Evolutionary conservation across 1,140 invertebrate genomes (phyloP).

Genomic region (Asobara japonica): DNA sequence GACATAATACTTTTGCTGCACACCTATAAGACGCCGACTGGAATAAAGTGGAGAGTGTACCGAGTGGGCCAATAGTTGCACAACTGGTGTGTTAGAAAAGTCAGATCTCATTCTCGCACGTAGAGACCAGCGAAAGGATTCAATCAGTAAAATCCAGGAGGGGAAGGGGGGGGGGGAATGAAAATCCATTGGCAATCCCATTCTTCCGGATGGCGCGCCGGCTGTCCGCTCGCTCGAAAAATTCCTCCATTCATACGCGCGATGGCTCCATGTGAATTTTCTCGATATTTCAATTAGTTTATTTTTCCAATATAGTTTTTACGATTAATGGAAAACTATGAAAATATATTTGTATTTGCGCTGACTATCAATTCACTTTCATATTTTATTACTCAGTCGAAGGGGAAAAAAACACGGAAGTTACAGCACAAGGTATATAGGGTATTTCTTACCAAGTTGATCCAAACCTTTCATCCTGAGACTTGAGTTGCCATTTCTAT

Average conservation of each 20-base stretch:
- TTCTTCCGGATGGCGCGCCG: neutral
- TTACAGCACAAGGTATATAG: too few species aligned
- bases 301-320: constrained; percentile 42
- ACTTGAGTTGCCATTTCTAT: too few species aligned
- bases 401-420: too few species aligned
- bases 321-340: too few species aligned
- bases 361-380: too few species aligned
- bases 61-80: neutral
- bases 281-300: neutral
- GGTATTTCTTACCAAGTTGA: too few species aligned
- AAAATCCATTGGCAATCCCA: constrained; percentile 22
- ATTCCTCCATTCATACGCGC: constrained; percentile 19
- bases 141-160: constrained; percentile 42
- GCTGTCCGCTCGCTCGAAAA: constrained; percentile 17
- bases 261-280: neutral
- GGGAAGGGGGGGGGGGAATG: neutral
- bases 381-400: too few species aligned
- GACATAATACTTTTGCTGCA: constrained; percentile 49
- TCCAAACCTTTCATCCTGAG: too few species aligned
- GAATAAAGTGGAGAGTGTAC: neutral
- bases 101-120: constrained; percentile 27
- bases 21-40: neutral
- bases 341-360: too few species aligned
- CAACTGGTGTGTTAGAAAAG: constrained; percentile 13
- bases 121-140: constrained; percentile 45